Evolutionary conservation across 2,113 vertebrate genomes (phyloP).

Genomic region (Beaufortia kweichowensis): DNA sequence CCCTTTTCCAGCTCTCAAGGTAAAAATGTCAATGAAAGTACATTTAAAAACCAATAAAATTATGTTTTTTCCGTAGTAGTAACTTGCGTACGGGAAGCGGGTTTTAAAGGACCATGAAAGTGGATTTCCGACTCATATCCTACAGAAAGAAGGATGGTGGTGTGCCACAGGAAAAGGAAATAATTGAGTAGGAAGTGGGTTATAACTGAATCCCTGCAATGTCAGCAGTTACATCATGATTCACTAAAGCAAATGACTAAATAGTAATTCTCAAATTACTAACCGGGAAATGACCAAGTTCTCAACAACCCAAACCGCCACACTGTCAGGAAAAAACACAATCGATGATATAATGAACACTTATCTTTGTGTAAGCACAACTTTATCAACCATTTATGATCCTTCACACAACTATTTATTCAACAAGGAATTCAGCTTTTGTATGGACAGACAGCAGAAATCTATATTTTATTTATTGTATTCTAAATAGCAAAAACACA

Average conservation of each 20-base stretch:
- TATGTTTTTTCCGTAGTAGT: background rate
- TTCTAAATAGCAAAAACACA: too few species aligned
- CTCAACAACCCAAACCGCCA: too few species aligned
- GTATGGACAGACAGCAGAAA: too few species aligned
- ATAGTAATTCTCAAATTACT: background rate
- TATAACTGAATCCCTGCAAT: slow-evolving; percentile 33
- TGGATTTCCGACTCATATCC: slow-evolving; percentile 19
- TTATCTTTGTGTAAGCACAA: too few species aligned
- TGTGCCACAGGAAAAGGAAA: slow-evolving; percentile 28
- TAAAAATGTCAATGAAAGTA: background rate
- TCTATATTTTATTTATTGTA: too few species aligned
- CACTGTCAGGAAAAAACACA: too few species aligned
- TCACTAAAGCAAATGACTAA: slow-evolving; percentile 1
- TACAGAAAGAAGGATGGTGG: background rate
- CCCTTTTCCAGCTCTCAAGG: background rate
- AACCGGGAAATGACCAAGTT: slow-evolving; percentile 13
- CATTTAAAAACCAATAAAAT: background rate
- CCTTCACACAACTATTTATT: too few species aligned
- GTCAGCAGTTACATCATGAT: slow-evolving; percentile 42
- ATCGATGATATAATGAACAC: too few species aligned
- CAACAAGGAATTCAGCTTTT: too few species aligned
- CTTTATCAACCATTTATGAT: too few species aligned
- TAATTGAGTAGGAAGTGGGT: background rate
- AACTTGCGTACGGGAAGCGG: slow-evolving; percentile 30
- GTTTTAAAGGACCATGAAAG: slow-evolving; percentile 20